phyloP scores from a whole-genome alignment of 1,140 invertebrate genomes.

The Acromyrmex echinatior region DNA sequence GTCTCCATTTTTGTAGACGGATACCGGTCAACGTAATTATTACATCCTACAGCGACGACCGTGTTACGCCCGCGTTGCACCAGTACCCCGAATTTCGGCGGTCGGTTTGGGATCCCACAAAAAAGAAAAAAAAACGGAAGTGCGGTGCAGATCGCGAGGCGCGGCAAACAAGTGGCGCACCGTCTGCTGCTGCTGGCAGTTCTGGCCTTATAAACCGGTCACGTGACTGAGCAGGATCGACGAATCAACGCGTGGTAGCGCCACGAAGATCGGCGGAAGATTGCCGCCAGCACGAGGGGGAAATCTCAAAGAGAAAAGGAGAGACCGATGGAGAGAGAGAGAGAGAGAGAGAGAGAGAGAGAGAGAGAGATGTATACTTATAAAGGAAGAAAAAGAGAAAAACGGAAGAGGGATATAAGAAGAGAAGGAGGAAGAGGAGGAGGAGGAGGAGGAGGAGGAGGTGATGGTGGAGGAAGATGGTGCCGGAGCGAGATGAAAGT shows the following conservation, averaged over 20 bases:
- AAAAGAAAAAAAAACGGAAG: constrained; percentile 50
- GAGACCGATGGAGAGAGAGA: constrained; percentile 4
- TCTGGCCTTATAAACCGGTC: constrained; percentile 71
- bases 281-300: constrained; percentile 26
- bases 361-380: background rate
- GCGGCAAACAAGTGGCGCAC: constrained; percentile 55
- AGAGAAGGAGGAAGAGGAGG: constrained; percentile 30
- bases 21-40: constrained; percentile 10
- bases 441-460: constrained; percentile 11
- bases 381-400: constrained; percentile 48
- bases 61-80: constrained; percentile 24
- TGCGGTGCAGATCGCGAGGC: constrained; percentile 38
- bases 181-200: constrained; percentile 50
- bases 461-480: background rate
- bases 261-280: constrained; percentile 39
- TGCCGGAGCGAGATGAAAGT: constrained; percentile 70
- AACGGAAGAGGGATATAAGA: constrained; percentile 42
- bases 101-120: background rate
- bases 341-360: constrained; percentile 12
- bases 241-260: constrained; percentile 69
- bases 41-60: constrained; percentile 13
- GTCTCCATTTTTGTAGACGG: constrained; percentile 1
- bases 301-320: constrained; percentile 22
- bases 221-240: constrained; percentile 60
- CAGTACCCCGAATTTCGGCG: constrained; percentile 35